phyloP scores from a whole-genome alignment of 2,113 vertebrate genomes.

The Hipposideros armiger region DNA sequence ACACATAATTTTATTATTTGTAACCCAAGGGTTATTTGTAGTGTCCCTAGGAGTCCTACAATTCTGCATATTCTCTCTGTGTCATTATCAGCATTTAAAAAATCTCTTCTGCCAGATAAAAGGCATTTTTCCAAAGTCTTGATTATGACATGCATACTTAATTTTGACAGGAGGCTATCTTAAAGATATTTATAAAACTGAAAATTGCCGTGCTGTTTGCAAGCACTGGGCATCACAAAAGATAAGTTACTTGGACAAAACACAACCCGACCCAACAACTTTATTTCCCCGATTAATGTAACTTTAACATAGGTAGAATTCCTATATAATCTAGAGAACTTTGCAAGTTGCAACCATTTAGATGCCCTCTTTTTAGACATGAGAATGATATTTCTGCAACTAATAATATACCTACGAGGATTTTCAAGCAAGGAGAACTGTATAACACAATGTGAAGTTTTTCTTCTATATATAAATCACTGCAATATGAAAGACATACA shows the following conservation, averaged over 20 bases:
- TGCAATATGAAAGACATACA: neutral
- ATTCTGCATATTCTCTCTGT: neutral
- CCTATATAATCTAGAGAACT: neutral
- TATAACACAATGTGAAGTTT: slow-evolving; percentile 1
- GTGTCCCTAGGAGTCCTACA: neutral
- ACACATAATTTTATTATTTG: neutral
- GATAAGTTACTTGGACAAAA: neutral
- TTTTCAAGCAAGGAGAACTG: neutral
- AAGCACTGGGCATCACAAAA: neutral
- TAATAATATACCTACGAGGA: neutral
- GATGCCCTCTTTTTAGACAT: neutral
- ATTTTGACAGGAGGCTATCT: neutral
- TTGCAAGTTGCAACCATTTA: neutral
- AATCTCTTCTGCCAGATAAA: neutral
- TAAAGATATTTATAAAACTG: neutral
- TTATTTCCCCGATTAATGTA: neutral
- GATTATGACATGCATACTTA: neutral
- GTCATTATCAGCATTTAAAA: neutral
- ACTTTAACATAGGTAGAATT: neutral
- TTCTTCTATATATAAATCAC: neutral
- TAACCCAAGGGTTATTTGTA: neutral
- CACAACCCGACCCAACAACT: neutral
- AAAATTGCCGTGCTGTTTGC: neutral
- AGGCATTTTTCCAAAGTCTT: neutral
- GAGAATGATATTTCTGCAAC: slow-evolving; percentile 11